Conservation (phyloP, 2,113 vertebrate species). For the Scomber colias region DNA sequence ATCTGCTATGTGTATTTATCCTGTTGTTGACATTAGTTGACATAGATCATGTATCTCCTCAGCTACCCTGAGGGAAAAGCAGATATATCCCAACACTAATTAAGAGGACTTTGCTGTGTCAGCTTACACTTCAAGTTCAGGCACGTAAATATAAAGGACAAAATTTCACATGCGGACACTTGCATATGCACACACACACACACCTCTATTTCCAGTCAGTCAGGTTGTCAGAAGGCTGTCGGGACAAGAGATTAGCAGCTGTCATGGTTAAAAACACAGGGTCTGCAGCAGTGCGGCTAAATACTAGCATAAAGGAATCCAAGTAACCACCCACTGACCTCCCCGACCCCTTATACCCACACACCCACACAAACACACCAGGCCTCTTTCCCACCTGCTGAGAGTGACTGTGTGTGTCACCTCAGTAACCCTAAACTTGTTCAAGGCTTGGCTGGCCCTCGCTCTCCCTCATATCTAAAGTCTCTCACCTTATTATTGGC, state of each 20-base stretch:
- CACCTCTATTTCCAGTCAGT: constrained; percentile 52
- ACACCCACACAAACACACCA: constrained; percentile 36
- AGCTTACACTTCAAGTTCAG: constrained; percentile 54
- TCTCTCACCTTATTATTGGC: neutral
- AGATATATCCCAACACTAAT: constrained; percentile 33
- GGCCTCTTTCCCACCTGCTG: constrained; percentile 64
- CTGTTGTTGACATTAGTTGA: constrained; percentile 32
- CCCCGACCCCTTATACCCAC: constrained; percentile 35
- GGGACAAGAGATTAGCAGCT: constrained; percentile 68
- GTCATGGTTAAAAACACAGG: constrained; percentile 67
- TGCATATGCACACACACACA: constrained; percentile 25
- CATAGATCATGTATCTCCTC: constrained; percentile 29
- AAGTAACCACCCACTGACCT: constrained; percentile 54
- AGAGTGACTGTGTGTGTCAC: constrained; percentile 30
- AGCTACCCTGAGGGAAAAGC: constrained; percentile 26
- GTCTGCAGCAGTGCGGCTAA: constrained; percentile 50
- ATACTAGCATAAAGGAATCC: constrained; percentile 67
- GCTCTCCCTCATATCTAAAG: neutral
- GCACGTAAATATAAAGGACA: constrained; percentile 40
- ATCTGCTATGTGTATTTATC: constrained; percentile 37
- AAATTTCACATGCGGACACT: constrained; percentile 35
- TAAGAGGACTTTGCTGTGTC: constrained; percentile 54
- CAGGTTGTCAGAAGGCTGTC: constrained; percentile 32
- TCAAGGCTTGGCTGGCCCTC: neutral
- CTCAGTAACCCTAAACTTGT: constrained; percentile 42